A percentile compares a stretch with the other conserved stretches of the same genome.
Evolutionary conservation across 2,888 invertebrate genomes (phyloP).

Genomic region (Thumatha senex): DNA sequence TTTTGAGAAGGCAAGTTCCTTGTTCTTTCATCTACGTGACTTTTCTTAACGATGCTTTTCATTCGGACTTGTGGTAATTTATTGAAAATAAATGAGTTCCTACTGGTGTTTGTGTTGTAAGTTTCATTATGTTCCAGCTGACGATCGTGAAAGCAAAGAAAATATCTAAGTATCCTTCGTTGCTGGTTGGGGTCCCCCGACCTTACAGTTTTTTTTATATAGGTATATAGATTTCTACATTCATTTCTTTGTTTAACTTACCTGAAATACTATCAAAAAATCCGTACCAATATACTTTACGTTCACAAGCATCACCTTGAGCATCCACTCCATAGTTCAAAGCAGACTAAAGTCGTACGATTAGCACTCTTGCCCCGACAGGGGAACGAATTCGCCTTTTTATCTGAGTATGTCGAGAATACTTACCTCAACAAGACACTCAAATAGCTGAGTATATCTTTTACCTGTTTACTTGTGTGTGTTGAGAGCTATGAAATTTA

Average conservation of each 20-base stretch:
- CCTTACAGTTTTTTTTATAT: too few species aligned
- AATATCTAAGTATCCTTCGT: too few species aligned
- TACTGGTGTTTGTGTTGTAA: constrained; percentile 20
- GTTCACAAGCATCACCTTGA: background rate
- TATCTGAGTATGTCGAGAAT: background rate
- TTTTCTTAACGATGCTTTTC: constrained; percentile 54
- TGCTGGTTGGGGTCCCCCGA: too few species aligned
- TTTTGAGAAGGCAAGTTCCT: constrained; percentile 44
- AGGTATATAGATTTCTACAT: too few species aligned
- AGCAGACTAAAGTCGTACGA: background rate
- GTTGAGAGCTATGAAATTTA: background rate
- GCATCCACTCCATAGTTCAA: constrained; percentile 1
- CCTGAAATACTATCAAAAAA: too few species aligned
- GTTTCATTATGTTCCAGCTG: too few species aligned
- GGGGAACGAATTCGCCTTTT: background rate
- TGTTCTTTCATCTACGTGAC: constrained; percentile 52
- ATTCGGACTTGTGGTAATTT: constrained; percentile 17
- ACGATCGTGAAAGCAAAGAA: too few species aligned
- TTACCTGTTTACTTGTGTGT: background rate
- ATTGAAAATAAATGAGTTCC: constrained; percentile 15
- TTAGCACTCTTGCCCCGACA: background rate
- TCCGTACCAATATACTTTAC: background rate
- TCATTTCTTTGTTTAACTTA: too few species aligned
- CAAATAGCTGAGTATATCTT: constrained; percentile 2
- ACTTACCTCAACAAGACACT: background rate